Conservation (phyloP, 2,113 vertebrate species). For the Lepus americanus region DNA sequence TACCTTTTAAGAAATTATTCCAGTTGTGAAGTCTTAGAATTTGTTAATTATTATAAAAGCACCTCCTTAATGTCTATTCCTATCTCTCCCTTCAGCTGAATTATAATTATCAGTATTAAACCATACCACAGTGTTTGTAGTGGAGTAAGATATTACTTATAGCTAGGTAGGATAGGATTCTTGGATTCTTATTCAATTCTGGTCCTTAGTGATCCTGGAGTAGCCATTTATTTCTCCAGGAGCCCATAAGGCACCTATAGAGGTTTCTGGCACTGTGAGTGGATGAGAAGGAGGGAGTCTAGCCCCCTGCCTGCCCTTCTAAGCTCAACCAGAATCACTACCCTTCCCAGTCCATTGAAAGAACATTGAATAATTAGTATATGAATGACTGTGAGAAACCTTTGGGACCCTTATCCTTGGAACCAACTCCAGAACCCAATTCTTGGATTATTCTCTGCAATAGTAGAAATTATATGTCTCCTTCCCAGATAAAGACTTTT, state of each 20-base stretch:
- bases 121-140: neutral
- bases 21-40: neutral
- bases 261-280: neutral
- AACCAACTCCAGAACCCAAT: neutral
- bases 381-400: neutral
- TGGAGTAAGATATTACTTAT: neutral
- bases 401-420: neutral
- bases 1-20: neutral
- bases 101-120: neutral
- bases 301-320: neutral
- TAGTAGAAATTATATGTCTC: neutral
- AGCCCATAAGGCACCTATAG: fast-evolving
- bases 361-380: neutral
- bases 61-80: neutral
- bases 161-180: neutral
- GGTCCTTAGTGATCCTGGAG: neutral
- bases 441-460: neutral
- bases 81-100: neutral
- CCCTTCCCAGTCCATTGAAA: neutral
- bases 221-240: neutral
- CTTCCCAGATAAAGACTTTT: neutral
- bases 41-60: neutral
- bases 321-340: neutral
- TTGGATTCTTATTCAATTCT: neutral
- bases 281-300: neutral